Conservation (phyloP, 2,888 invertebrate genomes). For the Scaptomyza parva region DNA sequence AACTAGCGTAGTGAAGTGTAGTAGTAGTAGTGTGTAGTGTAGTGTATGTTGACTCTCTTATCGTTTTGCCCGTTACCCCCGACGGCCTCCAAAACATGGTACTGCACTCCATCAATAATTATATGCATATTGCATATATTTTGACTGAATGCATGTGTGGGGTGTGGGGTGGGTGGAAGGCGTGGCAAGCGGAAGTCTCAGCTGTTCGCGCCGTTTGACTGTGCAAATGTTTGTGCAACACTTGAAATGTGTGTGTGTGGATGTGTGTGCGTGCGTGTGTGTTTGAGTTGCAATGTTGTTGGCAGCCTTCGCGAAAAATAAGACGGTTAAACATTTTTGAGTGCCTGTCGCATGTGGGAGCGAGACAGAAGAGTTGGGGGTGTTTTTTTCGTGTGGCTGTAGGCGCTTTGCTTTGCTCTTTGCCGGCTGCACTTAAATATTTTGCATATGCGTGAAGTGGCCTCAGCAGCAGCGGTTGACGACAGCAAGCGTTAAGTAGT, state of each 20-base stretch:
- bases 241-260: slow-evolving; percentile 54
- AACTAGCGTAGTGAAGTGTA: slow-evolving; percentile 67
- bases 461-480: slow-evolving; percentile 44
- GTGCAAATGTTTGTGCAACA: slow-evolving; percentile 75
- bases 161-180: background rate
- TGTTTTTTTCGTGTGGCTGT: background rate
- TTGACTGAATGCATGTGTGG: slow-evolving; percentile 17
- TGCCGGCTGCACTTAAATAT: slow-evolving; percentile 76
- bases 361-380: background rate
- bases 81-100: slow-evolving; percentile 28
- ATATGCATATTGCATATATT: slow-evolving; percentile 74
- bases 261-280: slow-evolving; percentile 19
- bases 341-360: slow-evolving; percentile 34
- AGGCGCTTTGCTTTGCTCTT: slow-evolving; percentile 74
- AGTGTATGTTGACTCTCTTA: slow-evolving; percentile 39
- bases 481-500: slow-evolving; percentile 59
- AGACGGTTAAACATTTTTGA: slow-evolving; percentile 73
- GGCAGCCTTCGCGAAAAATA: slow-evolving; percentile 57
- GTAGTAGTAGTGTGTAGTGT: slow-evolving; percentile 46
- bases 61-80: slow-evolving; percentile 50
- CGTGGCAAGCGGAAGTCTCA: slow-evolving; percentile 11
- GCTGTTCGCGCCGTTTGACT: slow-evolving; percentile 64
- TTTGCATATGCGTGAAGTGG: slow-evolving; percentile 76
- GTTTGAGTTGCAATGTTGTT: slow-evolving; percentile 37
- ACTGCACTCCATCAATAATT: slow-evolving; percentile 75